phyloP scores from a whole-genome alignment of 2,113 vertebrate species.

The Arvicanthis niloticus region DNA sequence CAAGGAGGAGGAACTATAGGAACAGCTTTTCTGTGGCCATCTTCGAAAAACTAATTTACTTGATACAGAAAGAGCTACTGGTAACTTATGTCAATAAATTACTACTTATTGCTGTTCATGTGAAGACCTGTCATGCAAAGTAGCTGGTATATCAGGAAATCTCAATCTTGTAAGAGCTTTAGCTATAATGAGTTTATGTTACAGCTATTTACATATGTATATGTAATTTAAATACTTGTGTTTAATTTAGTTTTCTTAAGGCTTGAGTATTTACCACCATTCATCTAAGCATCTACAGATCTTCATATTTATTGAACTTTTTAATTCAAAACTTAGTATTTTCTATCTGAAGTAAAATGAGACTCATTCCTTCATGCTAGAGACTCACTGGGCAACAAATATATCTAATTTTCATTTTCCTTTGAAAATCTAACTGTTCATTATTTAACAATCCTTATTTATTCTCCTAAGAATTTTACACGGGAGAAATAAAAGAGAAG shows the following conservation, averaged over 20 bases:
- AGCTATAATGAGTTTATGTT: background rate
- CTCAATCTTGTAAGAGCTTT: background rate
- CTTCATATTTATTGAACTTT: background rate
- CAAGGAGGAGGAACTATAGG: background rate
- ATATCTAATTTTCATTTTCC: conserved; percentile 37
- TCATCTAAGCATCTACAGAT: background rate
- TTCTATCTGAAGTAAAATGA: background rate
- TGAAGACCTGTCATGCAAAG: background rate
- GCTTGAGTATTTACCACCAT: background rate
- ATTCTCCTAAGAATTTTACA: background rate
- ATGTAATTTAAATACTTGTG: background rate
- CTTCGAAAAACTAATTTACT: background rate
- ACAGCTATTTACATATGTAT: background rate
- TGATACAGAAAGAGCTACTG: background rate
- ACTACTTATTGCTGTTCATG: background rate
- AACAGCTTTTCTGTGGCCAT: background rate
- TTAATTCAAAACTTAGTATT: background rate
- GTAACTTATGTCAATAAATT: background rate
- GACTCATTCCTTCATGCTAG: background rate
- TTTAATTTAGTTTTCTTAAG: conserved; percentile 13
- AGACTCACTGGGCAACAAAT: background rate
- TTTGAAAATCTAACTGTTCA: conserved; percentile 37
- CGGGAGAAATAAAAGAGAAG: conserved; percentile 14
- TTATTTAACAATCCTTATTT: conserved; percentile 47
- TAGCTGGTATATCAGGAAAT: background rate